Conservation (phyloP, 2,888 invertebrate genomes). For the Trichogramma evanescens region DNA sequence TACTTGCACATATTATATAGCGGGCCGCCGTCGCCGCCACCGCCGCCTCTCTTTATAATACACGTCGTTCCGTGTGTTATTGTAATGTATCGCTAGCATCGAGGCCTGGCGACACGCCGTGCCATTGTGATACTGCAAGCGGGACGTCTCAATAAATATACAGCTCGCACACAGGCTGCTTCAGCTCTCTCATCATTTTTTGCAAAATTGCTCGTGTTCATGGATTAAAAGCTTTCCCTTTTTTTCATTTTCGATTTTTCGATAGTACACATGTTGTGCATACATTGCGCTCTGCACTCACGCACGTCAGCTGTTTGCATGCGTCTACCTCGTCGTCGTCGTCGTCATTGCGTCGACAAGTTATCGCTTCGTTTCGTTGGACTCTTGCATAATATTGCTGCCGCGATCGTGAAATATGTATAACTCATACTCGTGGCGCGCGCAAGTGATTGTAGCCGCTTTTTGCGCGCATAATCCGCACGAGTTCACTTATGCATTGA, state of each 20-base stretch:
- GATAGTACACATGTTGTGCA: background rate
- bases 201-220: too few relatives aligned
- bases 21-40: background rate
- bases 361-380: constrained; percentile 20
- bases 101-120: constrained; percentile 17
- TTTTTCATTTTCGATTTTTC: background rate
- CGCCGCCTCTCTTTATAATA: background rate
- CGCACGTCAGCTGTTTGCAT: background rate
- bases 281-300: background rate
- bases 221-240: too few relatives aligned
- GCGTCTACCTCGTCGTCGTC: too few relatives aligned
- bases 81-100: background rate
- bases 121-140: constrained; percentile 22
- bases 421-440: too few relatives aligned
- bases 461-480: constrained; percentile 14
- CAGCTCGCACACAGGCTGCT: background rate
- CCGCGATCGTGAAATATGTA: constrained; percentile 15
- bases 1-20: too few relatives aligned
- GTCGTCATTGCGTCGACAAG: constrained; percentile 14
- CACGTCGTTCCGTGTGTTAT: too few relatives aligned
- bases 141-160: constrained; percentile 13
- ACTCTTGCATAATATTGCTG: constrained; percentile 14
- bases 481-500: background rate
- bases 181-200: background rate
- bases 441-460: background rate